These are phyloP conservation scores for Mobula birostris DNA, from an alignment of 2,113 vertebrate species.

Conservation along the genomic window DNA sequence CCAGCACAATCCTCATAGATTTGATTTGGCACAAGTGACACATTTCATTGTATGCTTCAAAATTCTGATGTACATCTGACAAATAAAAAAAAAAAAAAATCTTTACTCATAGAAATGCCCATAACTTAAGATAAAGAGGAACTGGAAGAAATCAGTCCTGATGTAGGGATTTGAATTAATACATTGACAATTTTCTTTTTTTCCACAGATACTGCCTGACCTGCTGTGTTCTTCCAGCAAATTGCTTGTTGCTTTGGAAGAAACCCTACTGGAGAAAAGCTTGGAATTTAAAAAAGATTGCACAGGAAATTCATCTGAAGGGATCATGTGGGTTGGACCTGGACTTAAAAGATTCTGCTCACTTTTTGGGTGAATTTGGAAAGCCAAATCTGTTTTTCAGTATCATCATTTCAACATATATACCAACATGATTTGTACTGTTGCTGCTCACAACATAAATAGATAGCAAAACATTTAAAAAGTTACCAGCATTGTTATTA, in stretches of 20 bases:
- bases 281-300: background rate
- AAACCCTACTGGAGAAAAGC: background rate
- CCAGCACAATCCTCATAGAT: too few relatives aligned
- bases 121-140: background rate
- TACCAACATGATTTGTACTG: background rate
- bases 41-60: too few relatives aligned
- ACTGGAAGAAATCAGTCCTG: background rate
- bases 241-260: too few relatives aligned
- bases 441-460: background rate
- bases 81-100: too few relatives aligned
- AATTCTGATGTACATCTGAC: too few relatives aligned
- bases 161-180: too few relatives aligned
- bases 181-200: too few relatives aligned
- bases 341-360: background rate
- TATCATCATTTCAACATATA: background rate
- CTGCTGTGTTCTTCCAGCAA: too few relatives aligned
- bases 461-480: background rate
- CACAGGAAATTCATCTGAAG: background rate
- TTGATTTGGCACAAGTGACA: too few relatives aligned
- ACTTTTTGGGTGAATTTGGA: background rate
- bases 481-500: background rate
- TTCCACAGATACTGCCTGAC: too few relatives aligned
- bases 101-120: background rate
- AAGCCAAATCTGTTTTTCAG: background rate
- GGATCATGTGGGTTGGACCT: background rate